Evolutionary conservation across 92 coral and sea anemone genomes (phyloP).

Genomic region (Phenganax marumi): DNA sequence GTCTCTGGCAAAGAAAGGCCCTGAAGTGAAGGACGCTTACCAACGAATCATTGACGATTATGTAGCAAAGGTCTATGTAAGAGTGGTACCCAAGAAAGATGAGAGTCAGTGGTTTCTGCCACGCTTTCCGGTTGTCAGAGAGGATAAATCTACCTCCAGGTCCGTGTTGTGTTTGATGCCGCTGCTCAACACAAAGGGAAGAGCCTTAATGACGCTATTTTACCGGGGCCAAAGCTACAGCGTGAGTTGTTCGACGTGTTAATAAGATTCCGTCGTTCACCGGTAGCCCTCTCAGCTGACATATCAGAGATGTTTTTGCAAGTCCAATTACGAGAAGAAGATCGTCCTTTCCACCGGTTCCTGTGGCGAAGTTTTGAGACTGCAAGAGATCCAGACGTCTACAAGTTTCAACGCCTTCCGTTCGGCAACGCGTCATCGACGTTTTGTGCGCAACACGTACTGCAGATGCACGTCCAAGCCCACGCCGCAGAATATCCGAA

Average conservation of each 20-base stretch:
- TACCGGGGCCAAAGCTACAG: conserved; percentile 56
- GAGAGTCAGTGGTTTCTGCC: conserved; percentile 12
- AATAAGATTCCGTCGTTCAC: conserved; percentile 40
- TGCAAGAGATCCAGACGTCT: no score
- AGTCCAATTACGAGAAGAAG: no score
- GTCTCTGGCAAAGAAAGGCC: conserved; percentile 15
- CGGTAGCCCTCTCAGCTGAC: conserved; percentile 60
- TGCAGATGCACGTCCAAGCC: conserved; percentile 54
- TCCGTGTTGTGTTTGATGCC: conserved; percentile 14
- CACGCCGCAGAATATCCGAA: conserved; percentile 28
- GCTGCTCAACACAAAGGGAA: conserved; percentile 43
- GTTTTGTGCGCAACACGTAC: conserved; percentile 52
- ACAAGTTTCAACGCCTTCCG: no score
- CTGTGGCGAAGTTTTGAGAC: no score
- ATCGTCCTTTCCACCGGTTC: no score
- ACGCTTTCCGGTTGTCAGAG: conserved; percentile 12
- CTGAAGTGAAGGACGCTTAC: neutral
- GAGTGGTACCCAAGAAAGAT: neutral
- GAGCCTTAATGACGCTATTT: conserved; percentile 52
- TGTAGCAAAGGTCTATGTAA: neutral
- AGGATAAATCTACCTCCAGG: conserved; percentile 19
- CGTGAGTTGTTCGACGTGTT: conserved; percentile 46
- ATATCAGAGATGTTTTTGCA: conserved; percentile 49
- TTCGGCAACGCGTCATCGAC: conserved; percentile 55
- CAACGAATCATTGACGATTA: conserved; percentile 1